These are phyloP conservation scores for Agrotis clavis DNA, from an alignment of 2,888 invertebrate genomes.

Conservation along the genomic window DNA sequence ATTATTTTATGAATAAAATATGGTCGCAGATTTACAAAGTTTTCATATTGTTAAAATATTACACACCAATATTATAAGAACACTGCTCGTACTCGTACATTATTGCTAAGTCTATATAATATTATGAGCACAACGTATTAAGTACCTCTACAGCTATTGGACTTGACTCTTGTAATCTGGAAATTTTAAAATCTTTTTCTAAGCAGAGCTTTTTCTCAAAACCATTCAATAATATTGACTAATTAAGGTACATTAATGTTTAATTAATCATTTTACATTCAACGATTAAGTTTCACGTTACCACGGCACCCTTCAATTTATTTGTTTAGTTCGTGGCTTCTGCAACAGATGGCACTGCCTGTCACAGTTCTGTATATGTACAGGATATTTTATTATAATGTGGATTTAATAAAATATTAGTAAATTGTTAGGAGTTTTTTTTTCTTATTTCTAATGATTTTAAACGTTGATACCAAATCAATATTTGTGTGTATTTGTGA, in stretches of 20 bases:
- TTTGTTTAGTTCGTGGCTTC: conserved; percentile 31
- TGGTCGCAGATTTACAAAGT: background rate
- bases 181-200: background rate
- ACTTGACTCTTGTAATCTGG: background rate
- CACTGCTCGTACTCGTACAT: too few relatives aligned
- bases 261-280: background rate
- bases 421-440: background rate
- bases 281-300: conserved; percentile 2
- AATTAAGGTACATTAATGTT: background rate
- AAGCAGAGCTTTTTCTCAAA: too few relatives aligned
- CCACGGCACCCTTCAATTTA: conserved; percentile 5
- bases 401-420: too few relatives aligned
- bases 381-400: background rate
- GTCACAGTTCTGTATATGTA: background rate
- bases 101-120: too few relatives aligned
- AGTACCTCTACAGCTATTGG: too few relatives aligned
- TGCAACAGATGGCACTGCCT: conserved; percentile 48
- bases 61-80: too few relatives aligned
- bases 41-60: background rate
- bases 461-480: too few relatives aligned
- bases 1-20: background rate
- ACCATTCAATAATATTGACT: conserved; percentile 1
- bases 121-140: too few relatives aligned
- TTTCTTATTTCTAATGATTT: too few relatives aligned
- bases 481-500: too few relatives aligned